A percentile compares a stretch with the other conserved stretches of the same genome.
phyloP scores from a whole-genome alignment of 1,140 invertebrate genomes.

The Stegodyphus dumicola region DNA sequence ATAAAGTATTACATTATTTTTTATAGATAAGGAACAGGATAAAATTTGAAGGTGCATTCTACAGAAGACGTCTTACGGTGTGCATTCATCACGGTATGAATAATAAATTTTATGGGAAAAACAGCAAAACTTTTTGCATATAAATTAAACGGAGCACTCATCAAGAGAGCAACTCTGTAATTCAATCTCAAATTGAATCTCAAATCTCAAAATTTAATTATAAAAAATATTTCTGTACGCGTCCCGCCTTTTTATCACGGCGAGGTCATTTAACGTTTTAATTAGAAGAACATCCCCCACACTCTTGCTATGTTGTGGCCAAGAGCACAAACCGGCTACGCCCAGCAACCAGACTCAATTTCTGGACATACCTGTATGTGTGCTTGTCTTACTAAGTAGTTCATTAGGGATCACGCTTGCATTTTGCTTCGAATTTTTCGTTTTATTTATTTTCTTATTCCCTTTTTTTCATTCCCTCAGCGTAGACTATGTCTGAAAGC shows the following conservation, averaged over 20 bases:
- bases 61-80: no score
- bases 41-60: no score
- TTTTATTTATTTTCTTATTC: conserved; percentile 11
- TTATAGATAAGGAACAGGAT: no score
- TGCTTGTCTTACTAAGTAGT: conserved; percentile 59
- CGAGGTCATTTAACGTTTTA: conserved; percentile 20
- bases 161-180: not conserved
- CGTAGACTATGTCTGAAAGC: not conserved
- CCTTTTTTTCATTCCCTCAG: not conserved
- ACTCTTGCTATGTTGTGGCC: conserved; percentile 35
- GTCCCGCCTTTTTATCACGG: not conserved
- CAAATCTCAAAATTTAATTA: not conserved
- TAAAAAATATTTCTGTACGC: not conserved
- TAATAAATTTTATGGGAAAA: not conserved
- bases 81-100: not conserved
- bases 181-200: no score
- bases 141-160: not conserved
- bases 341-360: conserved; percentile 52
- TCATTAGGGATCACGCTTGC: conserved; percentile 52
- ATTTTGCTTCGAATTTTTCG: conserved; percentile 24
- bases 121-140: not conserved
- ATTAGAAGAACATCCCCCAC: conserved; percentile 49
- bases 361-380: conserved; percentile 53
- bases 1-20: no score
- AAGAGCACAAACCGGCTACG: conserved; percentile 31